Percentiles rank a stretch among this genome's conserved stretches.
Conservation (phyloP, 2,113 vertebrate genomes). For the Otis tarda region DNA sequence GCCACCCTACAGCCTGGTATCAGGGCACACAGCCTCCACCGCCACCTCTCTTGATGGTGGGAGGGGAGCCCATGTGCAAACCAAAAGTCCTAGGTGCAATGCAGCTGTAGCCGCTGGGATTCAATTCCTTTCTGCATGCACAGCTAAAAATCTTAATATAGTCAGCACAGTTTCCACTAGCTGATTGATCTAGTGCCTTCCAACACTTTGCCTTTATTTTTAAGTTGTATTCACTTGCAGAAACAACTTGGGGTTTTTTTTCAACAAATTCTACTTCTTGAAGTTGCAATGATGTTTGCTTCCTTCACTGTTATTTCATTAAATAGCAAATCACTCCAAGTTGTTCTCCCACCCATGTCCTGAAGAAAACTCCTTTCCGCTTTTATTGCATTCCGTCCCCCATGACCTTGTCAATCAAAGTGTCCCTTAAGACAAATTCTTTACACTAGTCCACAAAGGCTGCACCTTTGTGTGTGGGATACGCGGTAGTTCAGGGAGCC, state of each 20-base stretch:
- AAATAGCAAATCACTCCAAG: background rate
- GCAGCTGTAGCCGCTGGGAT: background rate
- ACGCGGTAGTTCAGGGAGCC: background rate
- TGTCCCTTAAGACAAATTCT: background rate
- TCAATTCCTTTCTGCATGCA: background rate
- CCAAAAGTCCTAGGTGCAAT: background rate
- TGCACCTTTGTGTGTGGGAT: background rate
- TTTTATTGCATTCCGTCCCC: conserved; percentile 36
- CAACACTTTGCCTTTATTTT: background rate
- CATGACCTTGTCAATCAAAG: conserved; percentile 4
- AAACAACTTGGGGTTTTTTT: accelerated
- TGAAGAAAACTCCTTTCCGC: conserved; percentile 13
- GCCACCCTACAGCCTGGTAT: background rate
- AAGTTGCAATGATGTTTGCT: background rate
- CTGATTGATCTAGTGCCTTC: background rate
- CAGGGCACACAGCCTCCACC: too few relatives aligned
- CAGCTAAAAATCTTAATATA: background rate
- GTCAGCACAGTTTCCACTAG: background rate
- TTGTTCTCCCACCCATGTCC: background rate
- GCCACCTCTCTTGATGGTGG: background rate
- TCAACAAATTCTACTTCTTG: background rate
- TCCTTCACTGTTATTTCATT: conserved; percentile 6
- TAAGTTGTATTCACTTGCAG: background rate
- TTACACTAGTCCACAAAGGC: background rate
- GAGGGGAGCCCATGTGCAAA: accelerated